Conservation (phyloP, 1,140 invertebrate species). For the Microvelia longipes region DNA sequence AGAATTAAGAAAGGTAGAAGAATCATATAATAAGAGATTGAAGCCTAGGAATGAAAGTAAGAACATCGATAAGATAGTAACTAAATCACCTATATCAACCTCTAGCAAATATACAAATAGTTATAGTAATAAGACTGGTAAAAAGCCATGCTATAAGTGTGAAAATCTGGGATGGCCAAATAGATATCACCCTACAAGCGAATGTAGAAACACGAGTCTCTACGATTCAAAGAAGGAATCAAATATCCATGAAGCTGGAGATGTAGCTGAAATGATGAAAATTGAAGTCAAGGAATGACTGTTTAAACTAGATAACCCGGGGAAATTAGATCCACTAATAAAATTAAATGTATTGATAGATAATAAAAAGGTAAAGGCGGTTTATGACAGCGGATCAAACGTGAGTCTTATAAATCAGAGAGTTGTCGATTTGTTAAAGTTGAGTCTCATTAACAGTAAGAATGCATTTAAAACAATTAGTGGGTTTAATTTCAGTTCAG, state of each 20-base stretch:
- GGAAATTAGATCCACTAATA: constrained; percentile 5
- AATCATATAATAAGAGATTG: not conserved
- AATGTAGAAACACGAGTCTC: constrained; percentile 4
- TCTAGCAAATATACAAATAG: not conserved
- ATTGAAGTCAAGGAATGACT: not conserved
- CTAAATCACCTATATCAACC: not conserved
- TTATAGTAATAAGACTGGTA: not conserved
- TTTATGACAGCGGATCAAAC: constrained; percentile 8
- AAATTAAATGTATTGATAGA: constrained; percentile 2
- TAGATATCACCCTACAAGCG: constrained; percentile 2
- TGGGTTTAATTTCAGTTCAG: constrained; percentile 5
- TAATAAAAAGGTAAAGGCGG: constrained; percentile 1
- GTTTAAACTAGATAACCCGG: not conserved
- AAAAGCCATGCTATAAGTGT: constrained; percentile 8
- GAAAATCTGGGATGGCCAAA: not conserved
- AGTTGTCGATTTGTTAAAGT: constrained; percentile 2
- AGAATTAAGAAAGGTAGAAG: constrained; percentile 4
- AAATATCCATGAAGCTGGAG: not conserved
- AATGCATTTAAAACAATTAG: constrained; percentile 6
- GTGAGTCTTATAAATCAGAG: constrained; percentile 6
- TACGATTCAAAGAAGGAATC: not conserved
- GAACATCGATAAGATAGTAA: not conserved
- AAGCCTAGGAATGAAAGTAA: not conserved
- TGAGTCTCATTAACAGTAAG: not conserved
- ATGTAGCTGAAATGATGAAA: not conserved